A percentile compares a stretch with the other conserved stretches of the same genome.
phyloP scores from a whole-genome alignment of 2,797 vertebrate species.

The Denticeps clupeoides region DNA sequence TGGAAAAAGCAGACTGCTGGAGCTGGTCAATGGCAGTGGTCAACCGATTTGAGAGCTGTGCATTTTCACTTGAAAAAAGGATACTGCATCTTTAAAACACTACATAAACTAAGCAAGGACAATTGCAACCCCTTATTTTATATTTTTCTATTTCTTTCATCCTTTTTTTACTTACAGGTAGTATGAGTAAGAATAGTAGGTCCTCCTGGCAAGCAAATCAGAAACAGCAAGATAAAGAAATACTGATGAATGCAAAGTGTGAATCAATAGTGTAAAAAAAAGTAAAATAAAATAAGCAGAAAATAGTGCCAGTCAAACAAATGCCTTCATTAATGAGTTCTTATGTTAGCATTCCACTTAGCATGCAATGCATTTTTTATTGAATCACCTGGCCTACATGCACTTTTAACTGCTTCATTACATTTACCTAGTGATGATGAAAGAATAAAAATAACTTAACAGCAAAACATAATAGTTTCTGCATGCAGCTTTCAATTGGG shows the following conservation, averaged over 20 bases:
- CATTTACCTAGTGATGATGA: background rate
- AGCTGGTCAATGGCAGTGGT: constrained; percentile 31
- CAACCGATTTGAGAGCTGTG: constrained; percentile 56
- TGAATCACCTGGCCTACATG: constrained; percentile 45
- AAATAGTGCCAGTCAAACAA: constrained; percentile 60
- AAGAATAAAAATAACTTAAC: constrained; percentile 37
- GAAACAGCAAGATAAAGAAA: constrained; percentile 97
- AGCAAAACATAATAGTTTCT: constrained; percentile 37
- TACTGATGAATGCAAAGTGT: constrained; percentile 96
- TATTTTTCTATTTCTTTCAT: constrained; percentile 21
- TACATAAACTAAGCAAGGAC: constrained; percentile 45
- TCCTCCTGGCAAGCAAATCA: constrained; percentile 99
- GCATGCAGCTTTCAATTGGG: constrained; percentile 45
- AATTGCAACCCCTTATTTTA: constrained; percentile 49
- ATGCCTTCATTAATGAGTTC: constrained; percentile 44
- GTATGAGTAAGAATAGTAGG: constrained; percentile 99
- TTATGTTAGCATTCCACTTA: constrained; percentile 60
- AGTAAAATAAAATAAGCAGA: constrained; percentile 83
- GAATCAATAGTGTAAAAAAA: constrained; percentile 81
- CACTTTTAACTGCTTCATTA: background rate
- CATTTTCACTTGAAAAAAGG: constrained; percentile 91
- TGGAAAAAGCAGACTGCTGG: constrained; percentile 16
- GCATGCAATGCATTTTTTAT: constrained; percentile 57
- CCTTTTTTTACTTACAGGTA: constrained; percentile 98
- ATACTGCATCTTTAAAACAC: constrained; percentile 97